phyloP scores from a whole-genome alignment of 23 tunicate species.

The Diplosoma virens region DNA sequence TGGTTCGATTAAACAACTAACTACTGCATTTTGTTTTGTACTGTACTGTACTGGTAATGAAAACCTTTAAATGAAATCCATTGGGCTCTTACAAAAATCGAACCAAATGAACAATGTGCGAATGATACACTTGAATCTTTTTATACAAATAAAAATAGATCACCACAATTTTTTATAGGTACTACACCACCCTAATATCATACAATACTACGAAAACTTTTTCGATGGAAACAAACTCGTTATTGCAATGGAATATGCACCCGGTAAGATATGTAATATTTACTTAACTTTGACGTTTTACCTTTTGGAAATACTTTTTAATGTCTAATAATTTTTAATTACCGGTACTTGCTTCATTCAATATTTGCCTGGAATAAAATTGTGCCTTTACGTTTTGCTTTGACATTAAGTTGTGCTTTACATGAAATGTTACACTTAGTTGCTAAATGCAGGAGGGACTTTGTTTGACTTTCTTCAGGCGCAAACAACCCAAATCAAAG shows the following conservation, averaged over 20 bases:
- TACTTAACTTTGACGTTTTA: not conserved
- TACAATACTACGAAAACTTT: slow-evolving; percentile 91
- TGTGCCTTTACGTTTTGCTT: not conserved
- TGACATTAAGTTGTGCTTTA: not conserved
- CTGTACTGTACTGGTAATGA: too few relatives aligned
- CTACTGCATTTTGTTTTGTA: too few relatives aligned
- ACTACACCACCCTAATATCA: slow-evolving; percentile 89
- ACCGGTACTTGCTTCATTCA: not conserved
- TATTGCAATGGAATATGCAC: slow-evolving; percentile 98
- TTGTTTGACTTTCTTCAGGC: slow-evolving; percentile 67
- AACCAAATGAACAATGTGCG: too few relatives aligned
- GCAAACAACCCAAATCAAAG: slow-evolving; percentile 54
- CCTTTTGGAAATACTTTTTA: not conserved
- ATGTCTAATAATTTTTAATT: not conserved
- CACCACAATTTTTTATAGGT: slow-evolving; percentile 26
- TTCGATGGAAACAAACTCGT: slow-evolving; percentile 75
- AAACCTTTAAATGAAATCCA: too few relatives aligned
- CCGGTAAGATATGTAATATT: slow-evolving; percentile 41
- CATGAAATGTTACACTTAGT: not conserved
- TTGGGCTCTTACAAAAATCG: too few relatives aligned
- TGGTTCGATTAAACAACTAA: too few relatives aligned
- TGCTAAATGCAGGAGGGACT: slow-evolving; percentile 62
- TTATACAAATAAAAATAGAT: not conserved
- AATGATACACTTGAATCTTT: too few relatives aligned
- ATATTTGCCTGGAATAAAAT: not conserved